Evolutionary conservation across 92 coral and sea anemone genomes (phyloP).

Genomic region (Palythoa heliodiscus): DNA sequence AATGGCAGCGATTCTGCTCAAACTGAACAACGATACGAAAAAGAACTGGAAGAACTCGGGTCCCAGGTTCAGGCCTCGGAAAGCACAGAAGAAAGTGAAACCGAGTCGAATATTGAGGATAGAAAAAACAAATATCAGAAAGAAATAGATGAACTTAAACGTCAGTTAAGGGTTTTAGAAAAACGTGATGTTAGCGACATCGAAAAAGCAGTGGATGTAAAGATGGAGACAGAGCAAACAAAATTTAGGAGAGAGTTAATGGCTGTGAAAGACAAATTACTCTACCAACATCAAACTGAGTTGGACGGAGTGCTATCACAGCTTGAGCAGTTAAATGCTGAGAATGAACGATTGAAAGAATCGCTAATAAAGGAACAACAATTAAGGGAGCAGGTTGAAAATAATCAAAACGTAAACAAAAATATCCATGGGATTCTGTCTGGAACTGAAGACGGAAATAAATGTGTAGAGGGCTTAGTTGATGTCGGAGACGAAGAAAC

Average conservation of each 20-base stretch:
- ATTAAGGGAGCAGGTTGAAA: slow-evolving; percentile 7
- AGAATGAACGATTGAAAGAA: slow-evolving; percentile 67
- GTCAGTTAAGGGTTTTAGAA: slow-evolving; percentile 56
- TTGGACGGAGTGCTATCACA: slow-evolving; percentile 74
- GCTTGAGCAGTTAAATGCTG: slow-evolving; percentile 69
- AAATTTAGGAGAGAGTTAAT: slow-evolving; percentile 77
- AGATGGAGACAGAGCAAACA: slow-evolving; percentile 68
- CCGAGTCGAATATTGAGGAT: slow-evolving; percentile 51
- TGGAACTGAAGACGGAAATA: slow-evolving; percentile 28
- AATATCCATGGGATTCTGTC: slow-evolving; percentile 36
- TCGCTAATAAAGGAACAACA: slow-evolving; percentile 53
- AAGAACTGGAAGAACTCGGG: slow-evolving; percentile 68
- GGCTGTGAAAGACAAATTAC: slow-evolving; percentile 77
- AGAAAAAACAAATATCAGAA: slow-evolving; percentile 32
- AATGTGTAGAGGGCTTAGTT: slow-evolving; percentile 41
- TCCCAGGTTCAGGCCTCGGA: slow-evolving; percentile 55
- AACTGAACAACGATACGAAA: slow-evolving; percentile 64
- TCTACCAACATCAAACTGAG: slow-evolving; percentile 75
- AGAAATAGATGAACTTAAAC: slow-evolving; percentile 64
- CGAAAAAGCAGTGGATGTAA: slow-evolving; percentile 49
- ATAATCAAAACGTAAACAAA: neutral
- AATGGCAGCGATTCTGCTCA: slow-evolving; percentile 60
- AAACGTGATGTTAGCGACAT: neutral
- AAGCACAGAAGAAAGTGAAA: slow-evolving; percentile 54
- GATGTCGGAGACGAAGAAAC: slow-evolving; percentile 54